Evolutionary conservation across 2,888 invertebrate species (phyloP).

Genomic region (Leucophenga maculata): DNA sequence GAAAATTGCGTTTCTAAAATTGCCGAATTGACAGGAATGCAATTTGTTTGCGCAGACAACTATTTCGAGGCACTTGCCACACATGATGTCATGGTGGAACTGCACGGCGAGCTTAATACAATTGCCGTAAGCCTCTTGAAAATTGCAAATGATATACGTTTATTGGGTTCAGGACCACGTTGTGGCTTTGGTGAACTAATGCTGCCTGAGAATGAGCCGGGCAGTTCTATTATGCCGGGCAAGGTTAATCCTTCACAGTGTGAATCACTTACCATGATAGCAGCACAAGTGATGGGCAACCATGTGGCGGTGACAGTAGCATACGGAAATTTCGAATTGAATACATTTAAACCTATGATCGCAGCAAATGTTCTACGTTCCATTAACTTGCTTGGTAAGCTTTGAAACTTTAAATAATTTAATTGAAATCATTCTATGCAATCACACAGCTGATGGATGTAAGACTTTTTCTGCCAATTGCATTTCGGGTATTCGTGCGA

Average conservation of each 20-base stretch:
- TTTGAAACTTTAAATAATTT: constrained; percentile 11
- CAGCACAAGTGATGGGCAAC: constrained; percentile 97
- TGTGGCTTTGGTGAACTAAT: constrained; percentile 93
- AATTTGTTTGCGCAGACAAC: constrained; percentile 94
- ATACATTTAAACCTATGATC: constrained; percentile 98
- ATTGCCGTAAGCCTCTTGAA: constrained; percentile 95
- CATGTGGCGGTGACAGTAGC: constrained; percentile 92
- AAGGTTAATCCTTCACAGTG: constrained; percentile 99
- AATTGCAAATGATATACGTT: constrained; percentile 91
- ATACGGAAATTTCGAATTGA: constrained; percentile 97
- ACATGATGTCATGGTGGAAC: constrained; percentile 96
- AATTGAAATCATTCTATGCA: background rate
- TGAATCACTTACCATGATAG: constrained; percentile 96
- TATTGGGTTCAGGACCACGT: constrained; percentile 95
- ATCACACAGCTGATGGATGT: constrained; percentile 80
- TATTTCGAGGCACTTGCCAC: constrained; percentile 96
- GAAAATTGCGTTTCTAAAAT: constrained; percentile 90
- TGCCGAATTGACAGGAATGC: constrained; percentile 84
- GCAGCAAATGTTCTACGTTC: constrained; percentile 92
- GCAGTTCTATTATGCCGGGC: constrained; percentile 98
- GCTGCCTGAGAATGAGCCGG: constrained; percentile 65
- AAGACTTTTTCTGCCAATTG: constrained; percentile 89
- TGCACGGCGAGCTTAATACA: constrained; percentile 93
- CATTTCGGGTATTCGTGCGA: constrained; percentile 85
- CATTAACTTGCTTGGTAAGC: constrained; percentile 83